Percentiles rank a stretch among this genome's conserved stretches.
These are phyloP conservation scores for Crepidodera aurea DNA, from an alignment of 2,888 invertebrate species.

Conservation along the genomic window DNA sequence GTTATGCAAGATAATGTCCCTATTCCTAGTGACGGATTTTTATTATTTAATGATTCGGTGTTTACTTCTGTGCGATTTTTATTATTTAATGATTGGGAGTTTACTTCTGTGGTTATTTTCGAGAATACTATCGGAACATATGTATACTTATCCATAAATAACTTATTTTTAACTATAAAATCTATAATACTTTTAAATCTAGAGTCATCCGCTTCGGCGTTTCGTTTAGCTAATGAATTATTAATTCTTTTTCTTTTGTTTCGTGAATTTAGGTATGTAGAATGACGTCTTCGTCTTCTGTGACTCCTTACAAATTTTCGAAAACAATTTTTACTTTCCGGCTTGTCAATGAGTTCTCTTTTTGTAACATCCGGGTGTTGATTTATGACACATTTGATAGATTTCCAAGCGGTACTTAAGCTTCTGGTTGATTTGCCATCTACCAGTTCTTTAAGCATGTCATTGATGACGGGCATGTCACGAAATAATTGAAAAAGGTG, in stretches of 20 bases:
- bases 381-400: slow-evolving; percentile 38
- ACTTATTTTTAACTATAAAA: slow-evolving; percentile 41
- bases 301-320: slow-evolving; percentile 34
- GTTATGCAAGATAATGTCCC: no score
- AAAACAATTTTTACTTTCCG: slow-evolving; percentile 35
- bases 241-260: slow-evolving; percentile 34
- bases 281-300: slow-evolving; percentile 34
- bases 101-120: slow-evolving; percentile 31
- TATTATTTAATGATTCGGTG: no score
- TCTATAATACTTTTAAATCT: slow-evolving; percentile 37
- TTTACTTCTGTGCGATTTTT: no score
- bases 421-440: slow-evolving; percentile 19
- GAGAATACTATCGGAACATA: slow-evolving; percentile 45
- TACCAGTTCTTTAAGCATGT: slow-evolving; percentile 25
- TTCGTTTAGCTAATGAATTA: slow-evolving; percentile 25
- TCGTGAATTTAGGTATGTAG: slow-evolving; percentile 35
- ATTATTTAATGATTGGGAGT: no score
- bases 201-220: slow-evolving; percentile 16
- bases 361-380: slow-evolving; percentile 29
- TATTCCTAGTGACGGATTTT: no score
- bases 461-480: slow-evolving; percentile 17
- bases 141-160: slow-evolving; percentile 40
- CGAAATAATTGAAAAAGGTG: slow-evolving; percentile 19
- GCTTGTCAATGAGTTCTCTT: slow-evolving; percentile 33
- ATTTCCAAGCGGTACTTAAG: slow-evolving; percentile 31